Conservation (phyloP, 2,797 vertebrate species). For the Cyprinella venusta region DNA sequence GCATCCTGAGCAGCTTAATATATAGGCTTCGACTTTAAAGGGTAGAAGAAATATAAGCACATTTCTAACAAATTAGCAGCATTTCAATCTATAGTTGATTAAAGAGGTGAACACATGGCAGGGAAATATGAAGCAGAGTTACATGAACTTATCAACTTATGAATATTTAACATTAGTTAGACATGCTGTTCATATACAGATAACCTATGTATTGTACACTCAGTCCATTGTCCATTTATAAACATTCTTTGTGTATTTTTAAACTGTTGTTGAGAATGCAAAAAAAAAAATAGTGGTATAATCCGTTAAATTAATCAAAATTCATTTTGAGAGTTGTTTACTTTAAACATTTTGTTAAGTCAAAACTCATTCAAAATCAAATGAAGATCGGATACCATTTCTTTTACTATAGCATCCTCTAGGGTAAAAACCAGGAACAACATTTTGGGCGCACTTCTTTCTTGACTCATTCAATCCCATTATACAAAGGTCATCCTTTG, state of each 20-base stretch:
- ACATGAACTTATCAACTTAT: constrained; percentile 26
- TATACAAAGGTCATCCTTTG: constrained; percentile 8
- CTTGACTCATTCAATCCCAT: background rate
- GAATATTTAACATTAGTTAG: constrained; percentile 48
- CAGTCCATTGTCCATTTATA: constrained; percentile 2
- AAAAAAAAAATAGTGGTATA: constrained; percentile 31
- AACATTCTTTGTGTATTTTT: constrained; percentile 35
- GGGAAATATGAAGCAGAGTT: constrained; percentile 44
- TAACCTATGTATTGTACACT: background rate
- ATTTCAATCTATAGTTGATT: constrained; percentile 56
- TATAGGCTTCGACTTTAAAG: constrained; percentile 58
- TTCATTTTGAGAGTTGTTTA: constrained; percentile 7
- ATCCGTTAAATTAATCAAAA: constrained; percentile 4
- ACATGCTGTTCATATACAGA: constrained; percentile 44
- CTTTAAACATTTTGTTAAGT: background rate
- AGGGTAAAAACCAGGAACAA: constrained; percentile 49
- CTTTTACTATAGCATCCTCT: constrained; percentile 55
- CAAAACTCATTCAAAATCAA: constrained; percentile 1
- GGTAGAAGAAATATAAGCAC: constrained; percentile 56
- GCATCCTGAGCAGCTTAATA: constrained; percentile 60
- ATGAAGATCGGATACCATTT: background rate
- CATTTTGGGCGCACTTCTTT: constrained; percentile 35
- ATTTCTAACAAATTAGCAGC: constrained; percentile 60
- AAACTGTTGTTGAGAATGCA: constrained; percentile 21
- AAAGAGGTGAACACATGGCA: constrained; percentile 46